A percentile compares a stretch with the other conserved stretches of the same genome.
These are phyloP conservation scores for Enteromius paludinosus DNA, from an alignment of 2,797 vertebrate genomes.

Conservation along the genomic window DNA sequence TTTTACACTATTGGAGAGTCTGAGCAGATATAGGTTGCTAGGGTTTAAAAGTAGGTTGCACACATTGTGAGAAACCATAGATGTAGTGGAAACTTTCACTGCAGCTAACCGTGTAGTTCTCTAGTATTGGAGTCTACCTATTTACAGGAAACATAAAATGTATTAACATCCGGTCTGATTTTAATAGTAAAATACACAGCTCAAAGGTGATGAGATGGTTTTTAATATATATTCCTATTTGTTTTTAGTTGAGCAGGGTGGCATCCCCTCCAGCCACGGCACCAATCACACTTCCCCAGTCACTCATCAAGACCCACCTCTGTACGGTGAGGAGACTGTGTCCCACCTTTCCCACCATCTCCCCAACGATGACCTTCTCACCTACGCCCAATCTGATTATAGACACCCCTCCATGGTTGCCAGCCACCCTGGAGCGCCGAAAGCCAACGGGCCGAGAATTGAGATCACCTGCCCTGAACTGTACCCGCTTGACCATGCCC, in stretches of 20 bases:
- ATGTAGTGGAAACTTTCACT: conserved; percentile 30
- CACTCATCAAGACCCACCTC: conserved; percentile 7
- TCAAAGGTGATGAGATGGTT: neutral
- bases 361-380: conserved; percentile 24
- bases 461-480: conserved; percentile 95
- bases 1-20: neutral
- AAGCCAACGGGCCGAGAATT: conserved; percentile 90
- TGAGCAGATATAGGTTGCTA: neutral
- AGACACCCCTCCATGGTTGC: conserved; percentile 77
- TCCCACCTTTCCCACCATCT: conserved; percentile 39
- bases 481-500: conserved; percentile 85
- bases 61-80: conserved; percentile 11
- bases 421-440: conserved; percentile 76
- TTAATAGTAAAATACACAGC: neutral
- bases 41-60: conserved; percentile 12
- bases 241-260: conserved; percentile 45
- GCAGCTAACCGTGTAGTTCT: neutral
- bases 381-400: conserved; percentile 77
- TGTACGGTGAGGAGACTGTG: conserved; percentile 28
- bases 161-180: neutral
- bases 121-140: neutral
- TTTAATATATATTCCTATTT: neutral
- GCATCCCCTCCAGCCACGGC: conserved; percentile 21
- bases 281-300: conserved; percentile 14
- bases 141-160: neutral